Evolutionary conservation across 2,888 invertebrate genomes (phyloP), one percentile per base, ranked within the genome.

Genomic region (Brassicogethes aeneus): DNA sequence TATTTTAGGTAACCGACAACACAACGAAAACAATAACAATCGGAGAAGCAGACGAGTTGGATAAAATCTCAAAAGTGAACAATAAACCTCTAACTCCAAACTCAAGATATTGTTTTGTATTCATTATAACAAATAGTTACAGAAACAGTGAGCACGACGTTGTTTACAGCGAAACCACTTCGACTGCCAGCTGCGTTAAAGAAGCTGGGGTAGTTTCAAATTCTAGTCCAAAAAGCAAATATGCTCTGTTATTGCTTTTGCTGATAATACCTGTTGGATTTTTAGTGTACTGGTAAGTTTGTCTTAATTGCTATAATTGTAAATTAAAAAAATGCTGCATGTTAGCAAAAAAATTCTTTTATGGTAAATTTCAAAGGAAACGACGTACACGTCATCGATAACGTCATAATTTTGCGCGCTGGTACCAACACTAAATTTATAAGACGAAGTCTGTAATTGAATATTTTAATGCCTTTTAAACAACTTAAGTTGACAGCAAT

Each of bases 81-180:
- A 52, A 52, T 38, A 54, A 51, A 42, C 31, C 40, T 12, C 34
- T 65, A 29, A 41, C 53, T 41, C 56, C 64, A 2, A 42, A 56
- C 7, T 59, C 55, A 0, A 57, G 60, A 43, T 66, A 66, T 42
- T 66, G 66, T 41, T 42, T 65, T 29, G 64, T 56, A 29, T 66
- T 65, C 43, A 54, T 61, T 8, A 53, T 65, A 23, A 56, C 56
- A 1, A 64, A 62, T 40, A 50, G 48, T 30, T 59, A 61, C 42
- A 52, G 53, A 39, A 53, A 57, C 29, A 46, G 52, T 10, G 55
- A 61, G 44, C 61, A 62, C 37, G 50, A 61, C 16, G 60, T 59
- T n/a, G 58, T 61, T 23, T 64, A 64, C 44, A 57, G 59, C 40
- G 57, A 60, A 37, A 60, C 56, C 39, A 32, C 57, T 15, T 45